Evolutionary conservation across 2,113 vertebrate genomes (phyloP), one percentile per base, ranked within the genome.

Genomic region (Athene noctua): DNA sequence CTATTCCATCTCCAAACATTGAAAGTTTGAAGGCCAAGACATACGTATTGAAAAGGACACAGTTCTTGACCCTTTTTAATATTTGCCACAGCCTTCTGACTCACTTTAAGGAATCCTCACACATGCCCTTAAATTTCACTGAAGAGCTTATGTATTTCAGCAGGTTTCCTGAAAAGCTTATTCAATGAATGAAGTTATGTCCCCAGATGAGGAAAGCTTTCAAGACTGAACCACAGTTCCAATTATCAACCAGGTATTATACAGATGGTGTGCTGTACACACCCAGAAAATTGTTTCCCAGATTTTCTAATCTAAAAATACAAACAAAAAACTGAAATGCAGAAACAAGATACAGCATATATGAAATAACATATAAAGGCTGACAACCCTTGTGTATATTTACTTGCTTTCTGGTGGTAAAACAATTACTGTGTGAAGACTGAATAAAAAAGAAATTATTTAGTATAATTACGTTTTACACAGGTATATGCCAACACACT

Each of bases 211-310:
- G 21, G 7, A 91, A 80, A 75, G 7, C 15, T 80, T 71, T 85
- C 68, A 93, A 78, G 52, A 84, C 0, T 51, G 51, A 52, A 58
- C 10, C 23, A 59, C 15, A 10, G 46, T 6, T 70, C 11, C 44
- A 80, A 4, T 75, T 84, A 75, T 61, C 49, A 75, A 55, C 21
- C 6, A 58, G 44, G 14, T 42, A 38, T 38, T 47, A 54, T 22
- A 65, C 30, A 66, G 46, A 19, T 0, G 0, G 38, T 68, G 3
- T 3, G 1, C 74, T 71, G 11, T 10, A 59, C 10, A 25, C 8
- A 75, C 9, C 5, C 44, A 63, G 25, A 87, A 82, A 79, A 63
- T 0, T 10, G 19, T 58, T 79, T 68, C 38, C 30, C 49, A 26
- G 26, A 29, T 42, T 87, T 90, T 65, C 7, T 4, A 55, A 65